phyloP scores from a whole-genome alignment of 2,797 vertebrate species.

The Phaenicophaeus curvirostris region DNA sequence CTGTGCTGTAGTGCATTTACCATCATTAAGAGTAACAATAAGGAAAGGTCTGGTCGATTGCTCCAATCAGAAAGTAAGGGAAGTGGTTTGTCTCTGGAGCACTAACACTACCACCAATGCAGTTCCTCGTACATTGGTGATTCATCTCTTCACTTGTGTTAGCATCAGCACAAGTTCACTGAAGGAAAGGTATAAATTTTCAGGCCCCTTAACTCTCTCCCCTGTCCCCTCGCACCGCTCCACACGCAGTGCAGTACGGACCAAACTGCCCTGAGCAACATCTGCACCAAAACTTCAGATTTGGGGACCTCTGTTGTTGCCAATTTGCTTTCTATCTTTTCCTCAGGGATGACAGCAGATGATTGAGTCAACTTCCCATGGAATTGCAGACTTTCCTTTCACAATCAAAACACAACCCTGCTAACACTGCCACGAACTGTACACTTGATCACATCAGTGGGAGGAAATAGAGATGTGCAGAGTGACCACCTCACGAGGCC shows the following conservation, averaged over 20 bases:
- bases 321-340: neutral
- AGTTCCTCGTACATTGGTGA: neutral
- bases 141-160: neutral
- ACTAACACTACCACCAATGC: neutral
- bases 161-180: neutral
- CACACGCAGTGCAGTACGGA: neutral
- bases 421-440: neutral
- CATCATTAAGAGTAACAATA: neutral
- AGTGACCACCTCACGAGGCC: neutral
- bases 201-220: neutral
- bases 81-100: neutral
- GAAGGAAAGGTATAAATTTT: neutral
- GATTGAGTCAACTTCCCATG: neutral
- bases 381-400: no score
- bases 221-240: neutral
- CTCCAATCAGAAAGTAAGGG: neutral
- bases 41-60: neutral
- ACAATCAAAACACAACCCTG: no score
- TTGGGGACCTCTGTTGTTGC: neutral
- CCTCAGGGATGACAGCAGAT: neutral
- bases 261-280: neutral
- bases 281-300: neutral
- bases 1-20: neutral
- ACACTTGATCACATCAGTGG: neutral
- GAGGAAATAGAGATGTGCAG: neutral